Percentiles rank a stretch among this genome's conserved stretches.
phyloP scores from a whole-genome alignment of 2,888 invertebrate genomes.

The Lamellibrachia satsuma region DNA sequence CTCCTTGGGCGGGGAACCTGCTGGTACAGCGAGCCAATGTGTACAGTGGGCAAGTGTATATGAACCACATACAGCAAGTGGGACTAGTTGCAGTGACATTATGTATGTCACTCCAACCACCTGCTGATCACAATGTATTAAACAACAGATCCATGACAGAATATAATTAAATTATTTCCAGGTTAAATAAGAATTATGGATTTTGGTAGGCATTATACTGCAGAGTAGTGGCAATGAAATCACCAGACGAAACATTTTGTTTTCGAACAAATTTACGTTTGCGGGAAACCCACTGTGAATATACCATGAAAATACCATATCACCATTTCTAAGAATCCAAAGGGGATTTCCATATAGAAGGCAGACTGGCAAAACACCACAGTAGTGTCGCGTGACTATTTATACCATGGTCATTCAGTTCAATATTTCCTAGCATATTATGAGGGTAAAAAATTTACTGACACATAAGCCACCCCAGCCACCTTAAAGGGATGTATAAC shows the following conservation, averaged over 20 bases:
- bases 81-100: neutral
- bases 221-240: too few species aligned
- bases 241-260: too few species aligned
- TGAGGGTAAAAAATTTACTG: neutral
- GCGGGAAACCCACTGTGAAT: neutral
- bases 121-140: neutral
- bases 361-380: too few species aligned
- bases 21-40: neutral
- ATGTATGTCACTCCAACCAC: neutral
- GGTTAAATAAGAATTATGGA: too few species aligned
- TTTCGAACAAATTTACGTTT: too few species aligned
- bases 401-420: too few species aligned
- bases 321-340: neutral
- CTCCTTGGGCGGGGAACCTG: neutral
- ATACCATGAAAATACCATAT: neutral
- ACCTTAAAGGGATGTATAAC: neutral
- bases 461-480: neutral
- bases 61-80: neutral
- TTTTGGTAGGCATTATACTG: too few species aligned
- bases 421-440: too few species aligned
- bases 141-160: neutral
- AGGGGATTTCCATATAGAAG: neutral
- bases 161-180: too few species aligned
- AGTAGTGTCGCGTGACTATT: too few species aligned
- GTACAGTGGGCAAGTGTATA: conserved; percentile 2